Percentiles rank a stretch among this genome's conserved stretches.
Evolutionary conservation across 2,797 vertebrate genomes (phyloP).

Genomic region (Atherinosoma microstoma): DNA sequence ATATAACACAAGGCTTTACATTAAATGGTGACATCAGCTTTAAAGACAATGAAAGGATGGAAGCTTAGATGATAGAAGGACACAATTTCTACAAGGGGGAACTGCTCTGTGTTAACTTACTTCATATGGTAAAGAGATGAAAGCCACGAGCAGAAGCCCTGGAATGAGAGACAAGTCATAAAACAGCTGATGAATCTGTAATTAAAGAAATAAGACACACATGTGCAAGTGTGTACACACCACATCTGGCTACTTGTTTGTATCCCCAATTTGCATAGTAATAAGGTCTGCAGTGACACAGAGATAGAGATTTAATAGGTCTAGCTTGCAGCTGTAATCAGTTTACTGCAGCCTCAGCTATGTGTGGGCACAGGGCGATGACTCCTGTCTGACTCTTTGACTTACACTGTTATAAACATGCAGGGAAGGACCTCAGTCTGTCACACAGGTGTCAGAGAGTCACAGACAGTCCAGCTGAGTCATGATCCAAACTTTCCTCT

Average conservation of each 20-base stretch:
- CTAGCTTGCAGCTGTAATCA: slow-evolving; percentile 71
- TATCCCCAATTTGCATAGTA: slow-evolving; percentile 67
- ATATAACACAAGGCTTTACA: slow-evolving; percentile 69
- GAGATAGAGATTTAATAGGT: slow-evolving; percentile 73
- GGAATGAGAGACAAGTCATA: slow-evolving; percentile 67
- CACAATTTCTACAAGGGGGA: slow-evolving; percentile 40
- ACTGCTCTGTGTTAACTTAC: slow-evolving; percentile 85
- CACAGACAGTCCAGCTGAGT: slow-evolving; percentile 62
- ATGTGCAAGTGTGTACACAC: slow-evolving; percentile 35
- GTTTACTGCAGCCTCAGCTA: slow-evolving; percentile 71
- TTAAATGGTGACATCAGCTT: slow-evolving; percentile 74
- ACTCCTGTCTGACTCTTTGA: slow-evolving; percentile 70
- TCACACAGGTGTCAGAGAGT: slow-evolving; percentile 72
- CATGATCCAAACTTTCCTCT: slow-evolving; percentile 56
- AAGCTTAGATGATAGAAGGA: slow-evolving; percentile 39
- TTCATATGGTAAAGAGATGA: slow-evolving; percentile 96
- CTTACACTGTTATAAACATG: slow-evolving; percentile 61
- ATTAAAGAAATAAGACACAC: slow-evolving; percentile 61
- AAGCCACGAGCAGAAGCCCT: slow-evolving; percentile 98
- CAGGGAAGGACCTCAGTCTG: slow-evolving; percentile 62
- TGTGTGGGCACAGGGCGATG: slow-evolving; percentile 58
- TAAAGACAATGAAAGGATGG: slow-evolving; percentile 60
- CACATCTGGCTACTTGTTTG: slow-evolving; percentile 63
- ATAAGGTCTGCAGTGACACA: slow-evolving; percentile 57
- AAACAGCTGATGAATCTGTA: slow-evolving; percentile 49